These are phyloP conservation scores for Diacarnus erythraeanus DNA, from an alignment of 37 sponge, comb jelly and placozoan genomes.

Conservation along the genomic window DNA sequence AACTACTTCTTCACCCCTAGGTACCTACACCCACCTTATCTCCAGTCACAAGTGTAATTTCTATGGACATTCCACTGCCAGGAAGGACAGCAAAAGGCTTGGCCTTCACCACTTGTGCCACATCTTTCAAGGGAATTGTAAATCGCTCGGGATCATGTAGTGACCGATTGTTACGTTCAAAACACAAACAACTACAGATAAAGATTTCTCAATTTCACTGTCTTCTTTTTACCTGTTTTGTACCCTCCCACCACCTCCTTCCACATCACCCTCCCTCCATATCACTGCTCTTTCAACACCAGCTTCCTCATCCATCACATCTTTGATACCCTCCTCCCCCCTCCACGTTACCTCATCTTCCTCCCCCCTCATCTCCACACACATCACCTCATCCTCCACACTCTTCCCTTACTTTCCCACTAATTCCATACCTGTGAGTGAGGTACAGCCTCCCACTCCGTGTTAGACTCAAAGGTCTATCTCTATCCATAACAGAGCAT, in stretches of 20 bases:
- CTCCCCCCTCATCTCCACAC: too few species aligned
- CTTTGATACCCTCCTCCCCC: neutral
- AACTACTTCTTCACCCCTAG: neutral
- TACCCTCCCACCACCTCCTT: neutral
- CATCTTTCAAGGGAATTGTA: conserved; percentile 40
- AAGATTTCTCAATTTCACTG: neutral
- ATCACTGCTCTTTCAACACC: neutral
- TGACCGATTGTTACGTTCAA: conserved; percentile 34
- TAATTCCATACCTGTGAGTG: conserved; percentile 41
- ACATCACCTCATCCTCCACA: too few species aligned
- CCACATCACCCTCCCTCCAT: neutral
- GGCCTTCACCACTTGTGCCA: conserved; percentile 45
- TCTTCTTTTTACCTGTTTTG: neutral
- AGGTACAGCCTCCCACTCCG: conserved; percentile 76
- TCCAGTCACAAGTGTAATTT: conserved; percentile 37
- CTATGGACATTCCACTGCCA: conserved; percentile 89
- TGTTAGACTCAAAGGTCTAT: conserved; percentile 61
- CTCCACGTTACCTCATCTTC: neutral
- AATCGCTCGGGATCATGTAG: conserved; percentile 38
- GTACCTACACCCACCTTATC: conserved; percentile 42
- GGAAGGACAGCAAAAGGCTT: conserved; percentile 87
- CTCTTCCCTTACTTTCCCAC: neutral
- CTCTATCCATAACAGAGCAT: conserved; percentile 68
- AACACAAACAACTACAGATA: conserved; percentile 37
- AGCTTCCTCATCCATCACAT: neutral